Evolutionary conservation across 1,140 invertebrate genomes (phyloP), one percentile per base, ranked within the genome.

Genomic region (Drosophila lowei): DNA sequence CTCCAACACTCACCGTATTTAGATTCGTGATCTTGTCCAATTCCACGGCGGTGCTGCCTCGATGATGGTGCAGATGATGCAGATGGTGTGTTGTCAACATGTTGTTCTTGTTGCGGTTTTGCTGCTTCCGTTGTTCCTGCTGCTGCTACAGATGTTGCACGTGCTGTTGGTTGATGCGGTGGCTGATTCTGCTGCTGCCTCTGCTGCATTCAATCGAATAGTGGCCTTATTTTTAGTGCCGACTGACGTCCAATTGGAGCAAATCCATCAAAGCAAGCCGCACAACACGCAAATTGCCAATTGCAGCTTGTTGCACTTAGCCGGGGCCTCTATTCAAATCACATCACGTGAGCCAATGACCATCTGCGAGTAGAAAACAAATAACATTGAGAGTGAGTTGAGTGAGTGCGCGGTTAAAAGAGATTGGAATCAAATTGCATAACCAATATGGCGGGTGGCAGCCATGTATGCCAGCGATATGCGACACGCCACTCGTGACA

Each of bases 81-180:
- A 90, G 68, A 70, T 90, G 89, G 85, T 90, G 89, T 65, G 89
- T 90, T 13, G 89, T 90, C 79, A 90, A 84, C 89, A 90, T 90
- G 50, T 88, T 88, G 78, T 55, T 55, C 47, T 16, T 57, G 41
- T 59, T 47, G 25, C 25, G 34, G 61, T 58, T 43, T 58, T 43
- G 46, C 15, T 49, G 64, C 48, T 59, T 21, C 52, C 16, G 15
- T 18, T 59, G 43, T 21, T 49, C 34, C 9, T 34, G 50, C n/a
- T 28, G 42, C 6, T 38, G 43, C 15, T 53, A 30, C 7, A 18
- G 49, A 11, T 34, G 38, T 8, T 46, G 42, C n/a, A 30, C 41
- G 44, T 49, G 53, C 28, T 49, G 21, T 30, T 48, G 47, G 62
- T 25, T 50, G 46, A 30, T 56, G 62, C 42, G 21, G 9, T 43